Evolutionary conservation across 2,797 vertebrate species (phyloP).

Genomic region (Acipenser oxyrinchus): DNA sequence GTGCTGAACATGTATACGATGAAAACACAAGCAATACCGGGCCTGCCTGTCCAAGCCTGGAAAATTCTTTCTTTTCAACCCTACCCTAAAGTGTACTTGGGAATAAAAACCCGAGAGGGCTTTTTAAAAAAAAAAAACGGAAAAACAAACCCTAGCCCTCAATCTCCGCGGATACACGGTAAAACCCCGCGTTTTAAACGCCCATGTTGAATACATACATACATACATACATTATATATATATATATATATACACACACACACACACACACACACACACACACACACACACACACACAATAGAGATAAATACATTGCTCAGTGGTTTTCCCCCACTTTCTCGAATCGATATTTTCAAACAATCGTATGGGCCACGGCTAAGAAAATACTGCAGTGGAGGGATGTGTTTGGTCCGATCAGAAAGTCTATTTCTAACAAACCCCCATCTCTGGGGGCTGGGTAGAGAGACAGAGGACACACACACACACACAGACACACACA

Average conservation of each 20-base stretch:
- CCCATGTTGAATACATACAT: background rate
- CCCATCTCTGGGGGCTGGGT: background rate
- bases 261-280: too few species aligned
- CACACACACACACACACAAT: too few species aligned
- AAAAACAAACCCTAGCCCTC: background rate
- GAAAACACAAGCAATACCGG: background rate
- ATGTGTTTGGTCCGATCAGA: constrained; percentile 9
- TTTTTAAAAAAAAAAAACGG: background rate
- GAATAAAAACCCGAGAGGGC: too few species aligned
- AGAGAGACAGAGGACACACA: constrained; percentile 12
- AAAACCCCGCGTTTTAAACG: background rate
- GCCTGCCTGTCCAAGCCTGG: too few species aligned
- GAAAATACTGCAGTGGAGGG: constrained; percentile 74
- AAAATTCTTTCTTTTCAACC: too few species aligned
- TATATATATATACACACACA: too few species aligned
- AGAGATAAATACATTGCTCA: constrained; percentile 6
- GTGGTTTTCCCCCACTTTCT: constrained; percentile 31
- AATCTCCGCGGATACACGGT: background rate
- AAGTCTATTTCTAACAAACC: background rate
- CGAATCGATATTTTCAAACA: background rate
- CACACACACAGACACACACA: constrained; percentile 11
- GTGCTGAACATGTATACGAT: too few species aligned
- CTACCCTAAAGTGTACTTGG: too few species aligned
- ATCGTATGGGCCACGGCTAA: constrained; percentile 46
- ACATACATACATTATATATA: too few species aligned